Evolutionary conservation across 2,888 invertebrate species (phyloP).

Genomic region (Gastrophysa polygoni): DNA sequence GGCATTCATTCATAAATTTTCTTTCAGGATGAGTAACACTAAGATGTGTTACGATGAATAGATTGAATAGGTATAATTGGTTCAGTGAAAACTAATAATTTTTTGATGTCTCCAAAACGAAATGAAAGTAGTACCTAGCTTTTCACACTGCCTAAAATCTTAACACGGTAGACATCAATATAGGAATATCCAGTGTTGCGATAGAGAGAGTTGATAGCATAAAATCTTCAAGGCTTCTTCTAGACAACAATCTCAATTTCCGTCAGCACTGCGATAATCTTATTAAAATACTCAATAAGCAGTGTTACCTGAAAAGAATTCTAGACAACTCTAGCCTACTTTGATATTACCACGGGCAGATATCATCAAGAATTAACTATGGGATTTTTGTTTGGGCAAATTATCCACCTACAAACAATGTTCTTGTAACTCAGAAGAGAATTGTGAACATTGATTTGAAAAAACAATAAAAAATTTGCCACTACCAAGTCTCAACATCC

Average conservation of each 20-base stretch:
- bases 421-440: neutral
- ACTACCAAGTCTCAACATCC: too few relatives aligned
- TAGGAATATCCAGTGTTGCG: neutral
- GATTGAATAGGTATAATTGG: too few relatives aligned
- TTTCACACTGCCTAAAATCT: too few relatives aligned
- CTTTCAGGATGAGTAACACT: too few relatives aligned
- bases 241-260: neutral
- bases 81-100: too few relatives aligned
- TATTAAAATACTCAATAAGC: neutral
- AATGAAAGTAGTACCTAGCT: too few relatives aligned
- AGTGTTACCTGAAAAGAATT: slow-evolving; percentile 1
- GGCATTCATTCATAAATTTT: too few relatives aligned
- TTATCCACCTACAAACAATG: neutral
- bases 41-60: too few relatives aligned
- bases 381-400: neutral
- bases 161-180: too few relatives aligned
- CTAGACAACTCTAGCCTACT: neutral
- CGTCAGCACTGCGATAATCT: neutral
- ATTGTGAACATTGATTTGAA: too few relatives aligned
- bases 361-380: slow-evolving; percentile 1
- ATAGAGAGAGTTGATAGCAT: neutral
- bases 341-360: neutral
- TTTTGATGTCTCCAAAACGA: too few relatives aligned
- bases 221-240: neutral
- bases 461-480: too few relatives aligned